Percentiles rank a stretch among this genome's conserved stretches.
Conservation (phyloP, 2,888 invertebrate genomes). For the Bhutanitis thaidina region DNA sequence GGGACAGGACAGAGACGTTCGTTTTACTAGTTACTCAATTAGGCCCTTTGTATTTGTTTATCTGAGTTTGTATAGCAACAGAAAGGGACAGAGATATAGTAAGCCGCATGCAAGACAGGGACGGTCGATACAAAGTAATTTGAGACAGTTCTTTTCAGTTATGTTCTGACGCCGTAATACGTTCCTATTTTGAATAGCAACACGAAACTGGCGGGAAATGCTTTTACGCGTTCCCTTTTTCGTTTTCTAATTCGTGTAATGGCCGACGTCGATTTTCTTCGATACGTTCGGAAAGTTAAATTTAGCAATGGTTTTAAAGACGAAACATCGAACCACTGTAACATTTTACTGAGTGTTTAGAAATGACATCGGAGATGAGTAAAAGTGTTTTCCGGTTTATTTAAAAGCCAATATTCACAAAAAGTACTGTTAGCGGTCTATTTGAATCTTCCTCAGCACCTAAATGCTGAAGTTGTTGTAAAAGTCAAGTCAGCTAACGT, state of each 20-base stretch:
- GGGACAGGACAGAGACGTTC: conserved; percentile 74
- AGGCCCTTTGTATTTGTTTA: conserved; percentile 81
- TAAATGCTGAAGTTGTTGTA: too few relatives aligned
- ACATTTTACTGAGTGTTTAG: neutral
- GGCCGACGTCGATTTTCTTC: conserved; percentile 64
- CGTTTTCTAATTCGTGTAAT: conserved; percentile 64
- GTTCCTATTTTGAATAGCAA: conserved; percentile 79
- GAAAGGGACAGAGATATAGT: conserved; percentile 43
- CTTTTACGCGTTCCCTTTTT: conserved; percentile 64
- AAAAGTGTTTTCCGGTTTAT: neutral
- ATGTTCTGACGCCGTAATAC: conserved; percentile 58
- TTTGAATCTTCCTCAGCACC: too few relatives aligned
- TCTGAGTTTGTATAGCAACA: conserved; percentile 74
- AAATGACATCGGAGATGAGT: neutral
- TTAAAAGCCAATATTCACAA: neutral
- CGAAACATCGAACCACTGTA: conserved; percentile 1
- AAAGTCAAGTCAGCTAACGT: too few relatives aligned
- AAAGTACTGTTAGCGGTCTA: too few relatives aligned
- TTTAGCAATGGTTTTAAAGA: conserved; percentile 23
- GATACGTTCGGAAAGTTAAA: conserved; percentile 56
- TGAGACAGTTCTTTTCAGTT: conserved; percentile 77
- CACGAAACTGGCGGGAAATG: conserved; percentile 75
- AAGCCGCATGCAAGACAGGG: conserved; percentile 34
- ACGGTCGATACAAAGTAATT: conserved; percentile 65
- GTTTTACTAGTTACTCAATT: conserved; percentile 81